Base-by-base conservation (phyloP, 2,113 vertebrate genomes). In the Syrrhaptes paradoxus region DNA sequence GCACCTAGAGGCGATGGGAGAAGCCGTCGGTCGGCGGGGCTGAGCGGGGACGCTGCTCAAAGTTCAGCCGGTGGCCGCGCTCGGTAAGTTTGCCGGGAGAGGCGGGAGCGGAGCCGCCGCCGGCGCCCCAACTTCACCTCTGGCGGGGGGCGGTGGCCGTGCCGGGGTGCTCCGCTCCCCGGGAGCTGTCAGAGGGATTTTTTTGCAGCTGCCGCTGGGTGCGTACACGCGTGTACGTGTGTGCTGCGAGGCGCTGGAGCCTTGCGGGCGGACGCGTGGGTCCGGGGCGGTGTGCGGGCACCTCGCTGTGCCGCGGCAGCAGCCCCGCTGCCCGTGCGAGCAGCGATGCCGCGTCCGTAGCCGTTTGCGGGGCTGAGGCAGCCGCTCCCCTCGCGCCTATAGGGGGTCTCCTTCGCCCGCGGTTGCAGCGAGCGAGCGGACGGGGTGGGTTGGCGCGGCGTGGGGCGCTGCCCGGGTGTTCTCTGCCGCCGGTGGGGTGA, bases 51-150 rank as follows among this genome's bases (percentile, higher is more conserved):
- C 80, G 71, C 54, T 63, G 88, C 91, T 93, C 88, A 95, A 93
- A 95, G 75, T 95, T 91, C 75, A 51, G 65, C 79, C 79, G 48
- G 41, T 52, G 79, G 58, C 87, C 67, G 82, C 79, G 65, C 88
- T 72, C 70, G 94, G 94, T 93, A 73, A 93, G 94, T 95, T 88
- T 90, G 68, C 41, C 2, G 68, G 73, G 82, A 41, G 24, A 70
- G 65, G n/a, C 46, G 62, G 61, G 57, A 66, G 51, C 63, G 52
- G 68, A 13, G 73, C 80, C 46, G 48, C 58, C 41, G 81, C 36
- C 36, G 36, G 59, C 24, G 70, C 52, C 87, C 83, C 6, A 84
- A 87, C 84, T 85, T 81, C 73, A 59, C n/a, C 51, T 52, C 9
- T 51, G 11, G 43, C 68, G 48, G 68, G n/a, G 41, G 32, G 25